These are phyloP conservation scores for Callyntrura guangdongensis DNA, from an alignment of 2,888 invertebrate genomes.

Conservation along the genomic window DNA sequence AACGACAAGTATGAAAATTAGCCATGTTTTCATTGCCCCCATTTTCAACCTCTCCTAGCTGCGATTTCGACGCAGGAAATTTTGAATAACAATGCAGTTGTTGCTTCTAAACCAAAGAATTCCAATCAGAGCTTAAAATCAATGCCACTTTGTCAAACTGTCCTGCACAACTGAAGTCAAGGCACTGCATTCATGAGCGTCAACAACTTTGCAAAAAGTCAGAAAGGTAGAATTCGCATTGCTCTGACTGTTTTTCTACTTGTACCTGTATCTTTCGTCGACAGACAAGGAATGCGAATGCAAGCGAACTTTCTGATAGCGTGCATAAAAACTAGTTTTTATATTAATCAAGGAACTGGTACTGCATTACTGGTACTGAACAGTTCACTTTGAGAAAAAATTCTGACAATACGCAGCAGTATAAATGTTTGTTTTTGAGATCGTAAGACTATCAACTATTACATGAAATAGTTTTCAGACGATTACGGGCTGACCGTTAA, in stretches of 20 bases:
- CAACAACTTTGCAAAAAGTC: too few species aligned
- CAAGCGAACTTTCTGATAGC: slow-evolving; percentile 24
- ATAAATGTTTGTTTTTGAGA: background rate
- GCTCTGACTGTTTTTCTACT: background rate
- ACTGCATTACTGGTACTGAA: background rate
- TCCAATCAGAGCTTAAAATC: too few species aligned
- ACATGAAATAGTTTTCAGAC: too few species aligned
- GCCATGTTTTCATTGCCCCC: slow-evolving; percentile 29
- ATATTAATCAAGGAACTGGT: slow-evolving; percentile 66
- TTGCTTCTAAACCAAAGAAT: too few species aligned
- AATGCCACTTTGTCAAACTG: too few species aligned
- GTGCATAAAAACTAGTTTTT: slow-evolving; percentile 73
- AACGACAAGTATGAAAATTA: slow-evolving; percentile 30
- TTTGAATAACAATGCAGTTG: too few species aligned
- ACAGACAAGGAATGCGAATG: slow-evolving; percentile 61
- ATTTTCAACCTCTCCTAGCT: background rate
- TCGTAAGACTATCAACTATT: too few species aligned
- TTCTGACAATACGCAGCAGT: background rate
- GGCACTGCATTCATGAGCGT: too few species aligned
- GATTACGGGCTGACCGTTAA: too few species aligned
- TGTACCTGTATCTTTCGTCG: slow-evolving; percentile 30
- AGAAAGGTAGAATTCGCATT: background rate
- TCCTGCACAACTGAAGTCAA: too few species aligned
- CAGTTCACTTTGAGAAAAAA: slow-evolving; percentile 49
- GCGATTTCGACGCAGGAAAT: too few species aligned